Conservation (phyloP, 53 echinoderm and acorn worm species). For the Mesocentrotus franciscanus region DNA sequence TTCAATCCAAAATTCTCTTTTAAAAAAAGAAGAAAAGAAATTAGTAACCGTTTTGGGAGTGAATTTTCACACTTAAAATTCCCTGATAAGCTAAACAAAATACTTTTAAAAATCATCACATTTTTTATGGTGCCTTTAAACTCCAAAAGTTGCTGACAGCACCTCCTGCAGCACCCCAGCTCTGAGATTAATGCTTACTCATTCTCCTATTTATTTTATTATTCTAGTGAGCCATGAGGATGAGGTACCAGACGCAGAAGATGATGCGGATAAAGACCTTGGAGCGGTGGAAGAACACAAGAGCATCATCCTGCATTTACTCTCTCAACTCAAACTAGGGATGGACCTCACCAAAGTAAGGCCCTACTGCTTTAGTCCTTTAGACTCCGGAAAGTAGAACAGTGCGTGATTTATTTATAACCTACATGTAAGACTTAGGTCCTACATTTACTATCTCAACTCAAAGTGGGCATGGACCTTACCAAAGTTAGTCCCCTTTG, state of each 20-base stretch:
- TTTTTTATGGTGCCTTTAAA: too few species aligned
- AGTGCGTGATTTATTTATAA: background rate
- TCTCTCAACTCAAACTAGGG: constrained; percentile 98
- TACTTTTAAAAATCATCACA: too few species aligned
- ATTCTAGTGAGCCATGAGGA: constrained; percentile 73
- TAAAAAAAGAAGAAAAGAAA: too few species aligned
- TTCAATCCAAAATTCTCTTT: too few species aligned
- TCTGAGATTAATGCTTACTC: too few species aligned
- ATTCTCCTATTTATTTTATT: background rate
- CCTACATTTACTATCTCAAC: constrained; percentile 90
- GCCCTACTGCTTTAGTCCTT: background rate
- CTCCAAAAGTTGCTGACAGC: too few species aligned
- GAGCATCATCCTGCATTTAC: constrained; percentile 87
- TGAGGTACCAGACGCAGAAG: constrained; percentile 79
- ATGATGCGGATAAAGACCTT: constrained; percentile 80
- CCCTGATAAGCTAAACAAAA: too few species aligned
- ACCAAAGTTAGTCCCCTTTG: constrained; percentile 74
- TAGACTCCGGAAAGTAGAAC: too few species aligned
- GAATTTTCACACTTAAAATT: too few species aligned
- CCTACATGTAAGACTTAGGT: constrained; percentile 60
- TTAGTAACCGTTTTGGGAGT: too few species aligned
- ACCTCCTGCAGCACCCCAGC: too few species aligned
- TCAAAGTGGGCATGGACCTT: constrained; percentile 94
- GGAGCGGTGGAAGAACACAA: constrained; percentile 93
- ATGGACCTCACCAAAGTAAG: constrained; percentile 95